A percentile compares a stretch with the other conserved stretches of the same genome.
These are phyloP conservation scores for Ctena decussata DNA, from an alignment of 2,888 invertebrate species.

Conservation along the genomic window DNA sequence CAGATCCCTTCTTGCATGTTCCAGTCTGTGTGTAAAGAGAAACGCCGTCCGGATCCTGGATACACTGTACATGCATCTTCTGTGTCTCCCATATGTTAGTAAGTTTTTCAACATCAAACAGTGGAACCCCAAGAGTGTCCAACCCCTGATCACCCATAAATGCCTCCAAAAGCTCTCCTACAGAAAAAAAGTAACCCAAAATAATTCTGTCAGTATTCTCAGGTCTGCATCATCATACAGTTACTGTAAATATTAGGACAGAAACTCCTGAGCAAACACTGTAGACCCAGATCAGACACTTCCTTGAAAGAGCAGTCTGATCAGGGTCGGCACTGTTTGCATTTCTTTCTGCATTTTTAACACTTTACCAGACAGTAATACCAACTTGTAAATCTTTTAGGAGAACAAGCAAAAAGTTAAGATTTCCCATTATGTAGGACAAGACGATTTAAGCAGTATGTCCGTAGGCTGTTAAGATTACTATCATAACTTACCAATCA, in stretches of 20 bases:
- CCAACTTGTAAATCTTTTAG: no score
- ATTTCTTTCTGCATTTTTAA: no score
- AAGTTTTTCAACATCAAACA: slow-evolving; percentile 46
- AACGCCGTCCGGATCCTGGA: slow-evolving; percentile 58
- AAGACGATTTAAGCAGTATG: no score
- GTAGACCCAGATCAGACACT: no score
- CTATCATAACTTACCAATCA: slow-evolving; percentile 25
- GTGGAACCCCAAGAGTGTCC: slow-evolving; percentile 57
- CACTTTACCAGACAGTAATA: no score
- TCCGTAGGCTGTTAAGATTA: no score
- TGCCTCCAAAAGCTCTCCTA: slow-evolving; percentile 25
- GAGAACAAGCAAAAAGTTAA: not conserved
- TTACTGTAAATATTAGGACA: no score
- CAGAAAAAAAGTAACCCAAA: not conserved
- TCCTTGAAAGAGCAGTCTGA: not conserved
- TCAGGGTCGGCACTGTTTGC: no score
- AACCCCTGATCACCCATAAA: slow-evolving; percentile 19
- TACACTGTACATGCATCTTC: slow-evolving; percentile 51
- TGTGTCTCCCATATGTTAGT: slow-evolving; percentile 34
- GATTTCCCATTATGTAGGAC: no score
- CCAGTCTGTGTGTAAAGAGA: slow-evolving; percentile 58
- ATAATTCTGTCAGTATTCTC: no score
- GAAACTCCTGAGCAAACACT: no score
- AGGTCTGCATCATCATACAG: no score
- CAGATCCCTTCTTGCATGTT: slow-evolving; percentile 36